phyloP scores from a whole-genome alignment of 1,140 invertebrate genomes.

The Cotesia chilonis region DNA sequence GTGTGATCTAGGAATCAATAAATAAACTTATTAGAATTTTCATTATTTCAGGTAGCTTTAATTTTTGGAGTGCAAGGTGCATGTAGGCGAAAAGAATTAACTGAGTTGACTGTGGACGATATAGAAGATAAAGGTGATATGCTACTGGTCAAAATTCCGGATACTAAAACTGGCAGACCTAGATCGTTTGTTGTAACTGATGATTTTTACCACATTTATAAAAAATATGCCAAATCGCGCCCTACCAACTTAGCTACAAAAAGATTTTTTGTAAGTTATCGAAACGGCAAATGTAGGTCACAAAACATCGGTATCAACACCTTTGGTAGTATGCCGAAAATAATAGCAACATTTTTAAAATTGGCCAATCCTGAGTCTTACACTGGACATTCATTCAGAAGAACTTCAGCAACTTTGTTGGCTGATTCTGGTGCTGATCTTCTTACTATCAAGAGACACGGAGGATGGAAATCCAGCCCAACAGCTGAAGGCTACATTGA shows the following conservation, averaged over 20 bases:
- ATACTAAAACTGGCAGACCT: conserved; percentile 31
- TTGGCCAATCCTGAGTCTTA: background rate
- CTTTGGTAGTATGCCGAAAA: conserved; percentile 39
- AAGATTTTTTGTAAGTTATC: conserved; percentile 48
- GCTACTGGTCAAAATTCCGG: conserved; percentile 31
- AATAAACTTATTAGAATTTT: background rate
- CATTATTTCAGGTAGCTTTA: conserved; percentile 36
- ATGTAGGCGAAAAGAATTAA: conserved; percentile 34
- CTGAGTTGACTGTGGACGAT: conserved; percentile 33
- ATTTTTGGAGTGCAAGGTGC: conserved; percentile 39
- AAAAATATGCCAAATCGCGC: conserved; percentile 39
- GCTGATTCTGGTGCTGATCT: too few species aligned
- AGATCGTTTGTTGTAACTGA: conserved; percentile 33
- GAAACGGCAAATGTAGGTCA: conserved; percentile 48
- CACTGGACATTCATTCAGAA: too few species aligned
- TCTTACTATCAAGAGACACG: too few species aligned
- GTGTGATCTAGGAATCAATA: conserved; percentile 5
- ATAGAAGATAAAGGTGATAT: conserved; percentile 35
- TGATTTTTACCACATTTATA: conserved; percentile 38
- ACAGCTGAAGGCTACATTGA: too few species aligned
- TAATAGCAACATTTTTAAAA: conserved; percentile 17
- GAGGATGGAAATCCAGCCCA: too few species aligned
- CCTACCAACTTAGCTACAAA: conserved; percentile 20
- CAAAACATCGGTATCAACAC: conserved; percentile 18
- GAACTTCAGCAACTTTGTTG: too few species aligned